Evolutionary conservation across 2,113 vertebrate species (phyloP).

Genomic region (Seriola aureovittata): DNA sequence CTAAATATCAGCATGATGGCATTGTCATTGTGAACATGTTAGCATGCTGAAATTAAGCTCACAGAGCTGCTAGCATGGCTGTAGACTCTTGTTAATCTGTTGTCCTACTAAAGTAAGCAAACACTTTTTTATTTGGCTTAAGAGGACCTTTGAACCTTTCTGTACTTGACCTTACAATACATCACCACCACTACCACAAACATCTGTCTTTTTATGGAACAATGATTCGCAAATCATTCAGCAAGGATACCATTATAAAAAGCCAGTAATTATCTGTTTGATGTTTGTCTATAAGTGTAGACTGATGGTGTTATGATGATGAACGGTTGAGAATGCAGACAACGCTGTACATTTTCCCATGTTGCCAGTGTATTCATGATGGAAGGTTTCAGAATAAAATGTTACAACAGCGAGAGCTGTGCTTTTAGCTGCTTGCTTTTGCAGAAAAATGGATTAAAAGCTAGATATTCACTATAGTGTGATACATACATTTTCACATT

Average conservation of each 20-base stretch:
- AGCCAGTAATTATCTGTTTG: conserved; percentile 9
- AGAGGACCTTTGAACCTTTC: not conserved
- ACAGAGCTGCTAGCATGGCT: not conserved
- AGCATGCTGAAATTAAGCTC: no score
- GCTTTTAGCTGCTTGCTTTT: not conserved
- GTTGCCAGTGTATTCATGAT: not conserved
- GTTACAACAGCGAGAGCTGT: not conserved
- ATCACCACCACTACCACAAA: not conserved
- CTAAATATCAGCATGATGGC: not conserved
- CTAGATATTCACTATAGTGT: conserved; percentile 11
- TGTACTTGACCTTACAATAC: not conserved
- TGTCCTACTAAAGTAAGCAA: not conserved
- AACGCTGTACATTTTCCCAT: not conserved
- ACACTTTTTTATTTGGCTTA: not conserved
- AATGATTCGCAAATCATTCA: not conserved
- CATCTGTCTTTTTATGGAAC: not conserved
- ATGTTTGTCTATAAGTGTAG: not conserved
- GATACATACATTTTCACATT: conserved; percentile 26
- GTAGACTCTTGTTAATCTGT: not conserved
- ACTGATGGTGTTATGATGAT: conserved; percentile 2
- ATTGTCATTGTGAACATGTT: no score
- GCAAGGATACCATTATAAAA: not conserved
- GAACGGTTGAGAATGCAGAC: not conserved
- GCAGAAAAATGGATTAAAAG: conserved; percentile 27
- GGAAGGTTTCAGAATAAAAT: not conserved